Evolutionary conservation across 2,797 vertebrate species (phyloP).

Genomic region (Esox lucius): DNA sequence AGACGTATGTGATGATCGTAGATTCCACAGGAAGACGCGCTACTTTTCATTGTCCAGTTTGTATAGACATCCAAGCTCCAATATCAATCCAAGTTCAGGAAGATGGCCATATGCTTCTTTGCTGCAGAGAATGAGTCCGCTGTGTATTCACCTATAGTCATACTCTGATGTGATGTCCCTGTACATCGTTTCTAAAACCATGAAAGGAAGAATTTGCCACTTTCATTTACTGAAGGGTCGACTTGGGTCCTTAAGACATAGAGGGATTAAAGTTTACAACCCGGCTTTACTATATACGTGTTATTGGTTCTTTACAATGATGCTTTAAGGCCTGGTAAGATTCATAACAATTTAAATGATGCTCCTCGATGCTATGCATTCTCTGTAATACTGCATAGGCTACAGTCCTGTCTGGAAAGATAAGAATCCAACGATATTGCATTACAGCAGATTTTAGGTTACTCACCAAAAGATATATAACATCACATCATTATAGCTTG

Average conservation of each 20-base stretch:
- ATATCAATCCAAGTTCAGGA: slow-evolving; percentile 1
- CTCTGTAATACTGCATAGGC: slow-evolving; percentile 38
- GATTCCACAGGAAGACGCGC: not conserved
- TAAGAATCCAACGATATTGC: not conserved
- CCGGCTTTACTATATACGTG: not conserved
- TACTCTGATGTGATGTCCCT: not conserved
- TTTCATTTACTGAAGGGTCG: not conserved
- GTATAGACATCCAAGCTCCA: not conserved
- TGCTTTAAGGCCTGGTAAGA: not conserved
- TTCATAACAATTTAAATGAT: slow-evolving; percentile 12
- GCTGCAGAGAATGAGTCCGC: slow-evolving; percentile 14
- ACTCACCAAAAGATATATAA: not conserved
- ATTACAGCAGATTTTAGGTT: not conserved
- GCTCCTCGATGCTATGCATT: slow-evolving; percentile 34
- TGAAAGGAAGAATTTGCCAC: not conserved
- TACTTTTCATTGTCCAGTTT: not conserved
- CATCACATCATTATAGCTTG: not conserved
- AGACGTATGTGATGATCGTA: not conserved
- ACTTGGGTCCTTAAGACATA: not conserved
- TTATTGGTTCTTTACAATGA: not conserved
- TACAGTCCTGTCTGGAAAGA: not conserved
- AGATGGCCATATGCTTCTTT: not conserved
- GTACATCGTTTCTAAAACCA: slow-evolving; percentile 19
- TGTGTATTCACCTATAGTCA: slow-evolving; percentile 4
- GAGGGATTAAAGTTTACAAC: not conserved